Percentiles rank a stretch among this genome's conserved stretches.
These are phyloP conservation scores for Helogale parvula DNA, from an alignment of 2,113 vertebrate species.

Conservation along the genomic window DNA sequence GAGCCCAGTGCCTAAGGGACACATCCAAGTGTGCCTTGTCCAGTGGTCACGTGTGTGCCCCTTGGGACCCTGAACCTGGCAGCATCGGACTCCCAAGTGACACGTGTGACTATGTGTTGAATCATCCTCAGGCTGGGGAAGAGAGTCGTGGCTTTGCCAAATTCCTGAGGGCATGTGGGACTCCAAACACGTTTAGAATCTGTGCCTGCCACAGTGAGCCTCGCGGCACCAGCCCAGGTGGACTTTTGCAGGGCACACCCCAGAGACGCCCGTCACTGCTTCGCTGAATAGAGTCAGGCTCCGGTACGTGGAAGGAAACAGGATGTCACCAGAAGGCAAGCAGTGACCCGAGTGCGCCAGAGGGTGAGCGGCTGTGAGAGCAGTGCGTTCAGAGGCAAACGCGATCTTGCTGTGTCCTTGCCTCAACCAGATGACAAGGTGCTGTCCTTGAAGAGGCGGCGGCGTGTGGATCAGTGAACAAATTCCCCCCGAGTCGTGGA, in stretches of 20 bases:
- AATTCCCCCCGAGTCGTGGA: fast-evolving
- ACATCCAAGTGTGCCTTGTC: fast-evolving
- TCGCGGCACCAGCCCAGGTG: background rate
- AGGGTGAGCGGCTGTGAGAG: no score
- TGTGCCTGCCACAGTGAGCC: background rate
- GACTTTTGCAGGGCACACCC: background rate
- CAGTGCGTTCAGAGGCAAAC: background rate
- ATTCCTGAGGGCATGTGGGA: background rate
- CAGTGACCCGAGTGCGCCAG: background rate
- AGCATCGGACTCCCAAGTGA: background rate
- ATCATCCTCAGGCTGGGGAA: fast-evolving
- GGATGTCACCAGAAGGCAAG: background rate
- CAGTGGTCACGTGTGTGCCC: fast-evolving
- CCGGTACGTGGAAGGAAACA: background rate
- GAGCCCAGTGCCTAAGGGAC: background rate
- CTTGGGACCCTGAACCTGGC: fast-evolving
- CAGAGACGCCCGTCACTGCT: fast-evolving
- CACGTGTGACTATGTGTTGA: fast-evolving
- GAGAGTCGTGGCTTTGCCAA: background rate
- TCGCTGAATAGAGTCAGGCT: background rate
- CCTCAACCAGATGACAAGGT: no score
- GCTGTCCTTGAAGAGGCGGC: background rate
- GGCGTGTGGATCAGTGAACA: background rate
- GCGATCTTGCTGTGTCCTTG: fast-evolving
- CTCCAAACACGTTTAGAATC: background rate